Evolutionary conservation across 64 coral and sea anemone genomes (phyloP), one percentile per base, ranked within the genome.

Genomic region (Astreopora myriophthalma): DNA sequence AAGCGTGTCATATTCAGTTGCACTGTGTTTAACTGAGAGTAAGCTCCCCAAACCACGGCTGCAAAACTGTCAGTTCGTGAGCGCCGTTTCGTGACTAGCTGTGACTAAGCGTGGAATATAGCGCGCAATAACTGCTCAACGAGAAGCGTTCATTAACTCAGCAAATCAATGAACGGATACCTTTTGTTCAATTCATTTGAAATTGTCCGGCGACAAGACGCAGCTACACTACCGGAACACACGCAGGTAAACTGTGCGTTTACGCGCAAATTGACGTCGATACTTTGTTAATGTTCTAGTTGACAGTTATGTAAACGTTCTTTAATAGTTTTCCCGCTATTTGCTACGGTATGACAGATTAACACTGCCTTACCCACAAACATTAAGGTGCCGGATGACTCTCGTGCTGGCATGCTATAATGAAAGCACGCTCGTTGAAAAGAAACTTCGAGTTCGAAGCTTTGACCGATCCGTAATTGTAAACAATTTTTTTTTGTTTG

Each of bases 291-390:
- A 8, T 12, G 24, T 60, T 63, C 5, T 13, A 24, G 25, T n/a
- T 82, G 52, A 82, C 79, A 82, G 79, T 36, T 82, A 7, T 24
- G 55, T 37, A 73, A 73, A 73, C 70, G 37, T 16, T 4, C 3
- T 8, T 5, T 22, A 73, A 20, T 34, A 37, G 3, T 73, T 73
- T 6, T 22, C 19, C 3, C 37, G 12, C 31, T 33, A 19, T 64
- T n/a, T 64, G 5, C 23, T 22, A 10, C 17, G 61, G 4, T 24
- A n/a, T n/a, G n/a, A n/a, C n/a, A n/a, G n/a, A n/a, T n/a, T n/a
- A n/a, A n/a, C n/a, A 46, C 11, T 46, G 42, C 19, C 62, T 66
- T 8, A 26, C 27, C 62, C 20, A 1, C 8, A 5, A n/a, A 24
- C 27, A 2, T 6, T 8, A 66, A 65, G 62, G 62, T 61, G 9